Conservation (phyloP, 2,888 invertebrate species). For the Eupithecia subfuscata region DNA sequence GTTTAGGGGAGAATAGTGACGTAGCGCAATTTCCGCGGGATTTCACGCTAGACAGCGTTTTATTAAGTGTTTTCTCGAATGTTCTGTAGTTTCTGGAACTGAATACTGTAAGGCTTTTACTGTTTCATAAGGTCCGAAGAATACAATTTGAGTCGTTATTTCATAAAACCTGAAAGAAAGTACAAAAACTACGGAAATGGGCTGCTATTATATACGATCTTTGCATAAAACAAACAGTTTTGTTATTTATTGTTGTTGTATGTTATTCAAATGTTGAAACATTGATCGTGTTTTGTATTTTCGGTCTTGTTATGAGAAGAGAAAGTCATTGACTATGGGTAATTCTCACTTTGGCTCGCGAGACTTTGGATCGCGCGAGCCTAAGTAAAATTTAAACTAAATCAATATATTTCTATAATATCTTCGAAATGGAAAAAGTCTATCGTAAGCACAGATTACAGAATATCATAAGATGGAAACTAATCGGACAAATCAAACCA, state of each 20-base stretch:
- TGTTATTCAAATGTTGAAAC: neutral
- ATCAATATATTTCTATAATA: too few species aligned
- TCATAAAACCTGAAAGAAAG: neutral
- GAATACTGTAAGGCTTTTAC: neutral
- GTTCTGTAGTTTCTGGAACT: slow-evolving; percentile 33
- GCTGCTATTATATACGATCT: too few species aligned
- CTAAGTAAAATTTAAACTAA: too few species aligned
- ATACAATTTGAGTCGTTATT: neutral
- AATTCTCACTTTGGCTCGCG: too few species aligned
- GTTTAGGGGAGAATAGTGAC: slow-evolving; percentile 33
- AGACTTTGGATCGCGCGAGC: too few species aligned
- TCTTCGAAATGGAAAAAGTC: neutral
- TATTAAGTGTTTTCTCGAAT: slow-evolving; percentile 38
- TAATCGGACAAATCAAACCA: neutral
- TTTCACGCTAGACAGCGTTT: slow-evolving; percentile 34
- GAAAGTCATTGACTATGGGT: too few species aligned
- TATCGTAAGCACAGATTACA: neutral
- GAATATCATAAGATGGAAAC: neutral
- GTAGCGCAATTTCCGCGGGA: slow-evolving; percentile 35
- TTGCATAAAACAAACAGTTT: neutral
- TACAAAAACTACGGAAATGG: too few species aligned
- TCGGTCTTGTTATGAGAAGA: neutral
- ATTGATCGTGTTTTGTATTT: neutral
- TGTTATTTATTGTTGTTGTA: neutral
- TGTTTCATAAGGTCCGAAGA: neutral